A percentile compares a stretch with the other conserved stretches of the same genome.
Conservation (phyloP, 2,797 vertebrate genomes). For the Tenualosa thibaudeaui region DNA sequence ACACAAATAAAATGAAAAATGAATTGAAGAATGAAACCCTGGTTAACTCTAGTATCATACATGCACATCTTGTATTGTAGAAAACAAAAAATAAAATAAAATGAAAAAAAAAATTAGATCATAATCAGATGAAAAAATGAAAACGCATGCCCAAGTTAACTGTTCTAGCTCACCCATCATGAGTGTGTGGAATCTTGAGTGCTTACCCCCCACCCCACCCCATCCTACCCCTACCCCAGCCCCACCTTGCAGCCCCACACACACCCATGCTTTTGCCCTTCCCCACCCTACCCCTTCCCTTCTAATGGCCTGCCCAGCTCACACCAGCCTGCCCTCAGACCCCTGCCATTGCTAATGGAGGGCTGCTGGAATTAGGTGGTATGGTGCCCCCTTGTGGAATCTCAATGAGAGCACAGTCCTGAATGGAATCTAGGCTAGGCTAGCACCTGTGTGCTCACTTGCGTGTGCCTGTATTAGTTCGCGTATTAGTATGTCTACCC, state of each 20-base stretch:
- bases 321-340: not conserved
- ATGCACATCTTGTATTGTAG: conserved; percentile 72
- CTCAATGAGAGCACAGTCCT: not conserved
- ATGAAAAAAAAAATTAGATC: conserved; percentile 51
- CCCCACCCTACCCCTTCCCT: conserved; percentile 26
- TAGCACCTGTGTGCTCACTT: conserved; percentile 15
- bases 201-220: conserved; percentile 41
- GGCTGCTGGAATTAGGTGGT: conserved; percentile 28
- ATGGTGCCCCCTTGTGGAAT: conserved; percentile 7
- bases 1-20: conserved; percentile 73
- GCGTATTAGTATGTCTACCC: not conserved
- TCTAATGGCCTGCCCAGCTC: not conserved
- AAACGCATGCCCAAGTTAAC: conserved; percentile 71
- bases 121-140: conserved; percentile 72
- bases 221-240: conserved; percentile 46
- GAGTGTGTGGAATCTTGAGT: conserved; percentile 64
- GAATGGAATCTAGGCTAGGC: conserved; percentile 1
- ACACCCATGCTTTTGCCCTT: conserved; percentile 42
- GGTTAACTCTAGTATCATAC: conserved; percentile 72
- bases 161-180: conserved; percentile 68
- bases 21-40: conserved; percentile 74
- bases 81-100: conserved; percentile 66
- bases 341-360: conserved; percentile 39
- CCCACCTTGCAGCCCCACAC: conserved; percentile 21
- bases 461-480: not conserved